Percentiles rank a stretch among this genome's conserved stretches.
These are phyloP conservation scores for Stenurella melanura DNA, from an alignment of 2,888 invertebrate species.

Conservation along the genomic window DNA sequence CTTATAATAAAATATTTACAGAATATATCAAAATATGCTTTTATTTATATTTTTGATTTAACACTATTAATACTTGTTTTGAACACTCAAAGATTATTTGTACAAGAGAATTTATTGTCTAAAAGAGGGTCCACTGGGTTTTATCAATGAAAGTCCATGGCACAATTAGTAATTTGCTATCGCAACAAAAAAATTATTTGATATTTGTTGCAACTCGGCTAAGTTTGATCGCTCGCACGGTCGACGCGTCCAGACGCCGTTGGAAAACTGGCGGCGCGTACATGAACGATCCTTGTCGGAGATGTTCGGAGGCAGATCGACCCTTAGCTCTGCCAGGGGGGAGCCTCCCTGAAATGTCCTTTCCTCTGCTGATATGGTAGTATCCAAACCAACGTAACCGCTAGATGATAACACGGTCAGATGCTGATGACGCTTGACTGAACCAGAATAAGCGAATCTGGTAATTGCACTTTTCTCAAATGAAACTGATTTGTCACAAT, in stretches of 20 bases:
- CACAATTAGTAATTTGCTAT: conserved; percentile 25
- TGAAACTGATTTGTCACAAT: conserved; percentile 2
- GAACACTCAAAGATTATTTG: conserved; percentile 17
- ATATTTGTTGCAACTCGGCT: conserved; percentile 16
- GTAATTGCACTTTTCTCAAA: conserved; percentile 31
- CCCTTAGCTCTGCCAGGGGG: conserved; percentile 58
- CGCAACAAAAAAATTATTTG: conserved; percentile 20
- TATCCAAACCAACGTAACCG: conserved; percentile 19
- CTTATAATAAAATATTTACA: conserved; percentile 21
- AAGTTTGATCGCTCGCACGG: conserved; percentile 44
- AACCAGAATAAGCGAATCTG: neutral
- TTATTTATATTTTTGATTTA: conserved; percentile 26
- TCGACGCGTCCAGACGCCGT: conserved; percentile 57
- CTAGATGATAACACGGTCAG: conserved; percentile 32
- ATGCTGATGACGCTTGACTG: conserved; percentile 1
- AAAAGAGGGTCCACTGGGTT: conserved; percentile 24
- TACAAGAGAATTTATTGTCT: conserved; percentile 21
- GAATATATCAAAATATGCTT: conserved; percentile 31
- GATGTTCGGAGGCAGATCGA: conserved; percentile 55
- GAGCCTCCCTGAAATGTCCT: conserved; percentile 41
- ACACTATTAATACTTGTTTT: conserved; percentile 17
- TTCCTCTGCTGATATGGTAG: conserved; percentile 26
- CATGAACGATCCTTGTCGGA: conserved; percentile 53
- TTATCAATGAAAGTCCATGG: conserved; percentile 20
- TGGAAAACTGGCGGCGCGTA: conserved; percentile 54